A percentile compares a stretch with the other conserved stretches of the same genome.
Evolutionary conservation across 2,113 vertebrate genomes (phyloP).

Genomic region (Eira barbara): DNA sequence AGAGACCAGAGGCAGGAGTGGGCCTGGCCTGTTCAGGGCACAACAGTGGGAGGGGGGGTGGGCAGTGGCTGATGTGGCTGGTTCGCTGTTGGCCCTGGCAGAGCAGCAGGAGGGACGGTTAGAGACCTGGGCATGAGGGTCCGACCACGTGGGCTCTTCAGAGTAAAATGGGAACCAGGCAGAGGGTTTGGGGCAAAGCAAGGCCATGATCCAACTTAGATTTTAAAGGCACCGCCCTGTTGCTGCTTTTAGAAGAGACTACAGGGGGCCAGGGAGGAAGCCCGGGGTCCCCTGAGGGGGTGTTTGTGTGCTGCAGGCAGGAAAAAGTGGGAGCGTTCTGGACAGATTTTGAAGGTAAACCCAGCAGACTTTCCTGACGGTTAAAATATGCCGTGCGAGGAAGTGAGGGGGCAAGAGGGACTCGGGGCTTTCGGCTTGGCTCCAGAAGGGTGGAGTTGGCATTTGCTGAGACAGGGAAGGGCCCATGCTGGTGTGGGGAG

Average conservation of each 20-base stretch:
- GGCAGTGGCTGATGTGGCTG: neutral
- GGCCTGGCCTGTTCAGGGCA: neutral
- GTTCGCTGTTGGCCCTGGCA: neutral
- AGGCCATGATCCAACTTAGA: neutral
- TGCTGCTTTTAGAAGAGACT: neutral
- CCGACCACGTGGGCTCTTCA: neutral
- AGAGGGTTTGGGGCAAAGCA: neutral
- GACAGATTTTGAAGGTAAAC: neutral
- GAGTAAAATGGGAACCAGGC: neutral
- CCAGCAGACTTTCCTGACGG: neutral
- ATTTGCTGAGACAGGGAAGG: neutral
- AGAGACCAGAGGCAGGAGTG: neutral
- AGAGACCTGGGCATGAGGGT: neutral
- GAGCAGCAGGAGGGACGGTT: neutral
- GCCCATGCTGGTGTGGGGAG: neutral
- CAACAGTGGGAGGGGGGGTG: rapidly evolving
- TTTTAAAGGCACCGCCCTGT: neutral
- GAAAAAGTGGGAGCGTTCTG: neutral
- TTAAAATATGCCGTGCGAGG: neutral
- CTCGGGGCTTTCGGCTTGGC: neutral
- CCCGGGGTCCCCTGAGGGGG: neutral
- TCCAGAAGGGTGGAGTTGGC: neutral
- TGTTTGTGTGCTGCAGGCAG: neutral
- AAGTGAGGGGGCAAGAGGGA: neutral
- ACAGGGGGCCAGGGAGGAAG: too few species aligned